Conservation (phyloP, 2,113 vertebrate species). For the Synodontis membranacea region DNA sequence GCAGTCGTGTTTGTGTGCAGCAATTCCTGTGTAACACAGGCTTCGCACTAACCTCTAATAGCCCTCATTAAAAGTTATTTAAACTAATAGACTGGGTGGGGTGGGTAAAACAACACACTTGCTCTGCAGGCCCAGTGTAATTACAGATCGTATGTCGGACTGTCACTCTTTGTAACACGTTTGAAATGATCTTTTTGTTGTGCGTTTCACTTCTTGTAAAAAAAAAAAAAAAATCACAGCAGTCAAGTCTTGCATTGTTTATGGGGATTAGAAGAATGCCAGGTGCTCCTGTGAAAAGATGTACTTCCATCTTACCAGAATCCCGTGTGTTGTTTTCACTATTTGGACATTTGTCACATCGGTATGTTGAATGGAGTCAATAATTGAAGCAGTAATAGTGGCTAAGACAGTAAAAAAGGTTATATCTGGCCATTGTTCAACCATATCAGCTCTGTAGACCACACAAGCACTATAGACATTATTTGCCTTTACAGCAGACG, state of each 20-base stretch:
- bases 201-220: conserved; percentile 30
- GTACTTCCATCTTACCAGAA: conserved; percentile 34
- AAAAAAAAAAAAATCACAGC: too few species aligned
- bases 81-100: conserved; percentile 77
- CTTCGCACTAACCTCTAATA: conserved; percentile 69
- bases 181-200: conserved; percentile 31
- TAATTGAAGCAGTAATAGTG: conserved; percentile 3
- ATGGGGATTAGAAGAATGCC: conserved; percentile 2
- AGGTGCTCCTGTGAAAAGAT: conserved; percentile 10
- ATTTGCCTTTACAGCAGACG: conserved; percentile 38
- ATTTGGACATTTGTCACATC: conserved; percentile 43
- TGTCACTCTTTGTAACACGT: conserved; percentile 46
- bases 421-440: conserved; percentile 25
- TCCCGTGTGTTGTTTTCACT: conserved; percentile 24
- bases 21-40: conserved; percentile 59
- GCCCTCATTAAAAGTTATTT: conserved; percentile 80
- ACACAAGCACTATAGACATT: conserved; percentile 46
- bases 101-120: conserved; percentile 73
- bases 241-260: conserved; percentile 25
- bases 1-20: conserved; percentile 19
- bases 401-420: conserved; percentile 11
- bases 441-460: conserved; percentile 26
- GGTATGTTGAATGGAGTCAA: conserved; percentile 30
- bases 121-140: conserved; percentile 66
- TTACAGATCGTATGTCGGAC: conserved; percentile 40